Evolutionary conservation across 2,797 vertebrate species (phyloP).

Genomic region (Trachurus trachurus): DNA sequence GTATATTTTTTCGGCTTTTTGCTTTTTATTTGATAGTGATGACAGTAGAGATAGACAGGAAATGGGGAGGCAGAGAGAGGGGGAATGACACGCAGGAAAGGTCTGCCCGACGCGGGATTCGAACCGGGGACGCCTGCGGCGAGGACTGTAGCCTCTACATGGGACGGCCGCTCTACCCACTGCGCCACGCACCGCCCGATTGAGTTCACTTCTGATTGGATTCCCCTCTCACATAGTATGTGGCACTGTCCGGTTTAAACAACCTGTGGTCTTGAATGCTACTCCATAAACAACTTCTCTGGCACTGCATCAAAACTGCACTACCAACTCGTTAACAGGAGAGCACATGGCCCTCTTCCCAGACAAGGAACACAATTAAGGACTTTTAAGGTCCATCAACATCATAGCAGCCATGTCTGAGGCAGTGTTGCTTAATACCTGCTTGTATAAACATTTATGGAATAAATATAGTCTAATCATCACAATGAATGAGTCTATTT

Average conservation of each 20-base stretch:
- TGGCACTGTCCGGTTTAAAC: constrained; percentile 16
- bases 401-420: constrained; percentile 10
- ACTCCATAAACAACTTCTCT: constrained; percentile 50
- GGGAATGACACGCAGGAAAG: too few relatives aligned
- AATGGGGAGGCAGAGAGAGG: too few relatives aligned
- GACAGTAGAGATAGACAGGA: too few relatives aligned
- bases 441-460: constrained; percentile 38
- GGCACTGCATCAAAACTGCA: constrained; percentile 62
- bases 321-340: constrained; percentile 55
- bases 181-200: too few relatives aligned
- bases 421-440: constrained; percentile 22
- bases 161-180: too few relatives aligned
- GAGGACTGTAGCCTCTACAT: too few relatives aligned
- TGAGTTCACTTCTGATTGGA: not conserved
- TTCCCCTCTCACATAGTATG: not conserved
- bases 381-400: constrained; percentile 44
- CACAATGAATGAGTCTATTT: constrained; percentile 23
- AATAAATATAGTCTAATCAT: constrained; percentile 31
- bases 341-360: constrained; percentile 55
- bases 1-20: too few relatives aligned
- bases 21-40: too few relatives aligned
- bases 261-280: constrained; percentile 21
- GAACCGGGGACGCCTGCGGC: too few relatives aligned
- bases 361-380: constrained; percentile 32
- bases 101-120: too few relatives aligned